Percentiles rank a stretch among this genome's conserved stretches.
These are phyloP conservation scores for Aplysina aerophoba DNA, from an alignment of 37 sponge, comb jelly and placozoan genomes.

Conservation along the genomic window DNA sequence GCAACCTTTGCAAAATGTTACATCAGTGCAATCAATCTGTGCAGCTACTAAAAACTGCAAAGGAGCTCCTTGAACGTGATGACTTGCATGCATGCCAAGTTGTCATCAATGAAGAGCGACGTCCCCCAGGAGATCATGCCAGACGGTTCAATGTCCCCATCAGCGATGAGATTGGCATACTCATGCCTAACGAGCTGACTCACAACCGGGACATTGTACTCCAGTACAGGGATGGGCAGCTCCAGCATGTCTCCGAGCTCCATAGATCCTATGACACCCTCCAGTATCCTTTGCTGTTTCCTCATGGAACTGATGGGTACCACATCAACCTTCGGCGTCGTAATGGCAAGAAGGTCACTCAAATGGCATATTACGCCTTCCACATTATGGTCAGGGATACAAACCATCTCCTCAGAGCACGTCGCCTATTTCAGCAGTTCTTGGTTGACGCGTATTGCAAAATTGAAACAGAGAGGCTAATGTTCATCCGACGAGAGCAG, in stretches of 20 bases:
- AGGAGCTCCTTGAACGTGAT: not conserved
- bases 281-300: constrained; percentile 51
- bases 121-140: constrained; percentile 36
- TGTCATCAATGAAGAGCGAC: constrained; percentile 42
- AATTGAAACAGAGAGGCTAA: constrained; percentile 64
- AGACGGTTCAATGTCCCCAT: constrained; percentile 14
- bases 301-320: constrained; percentile 46
- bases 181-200: constrained; percentile 21
- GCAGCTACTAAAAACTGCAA: not conserved
- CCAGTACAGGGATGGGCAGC: constrained; percentile 9
- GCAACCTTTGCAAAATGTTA: not conserved
- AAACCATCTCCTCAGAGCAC: not conserved
- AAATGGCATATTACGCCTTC: constrained; percentile 48
- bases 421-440: constrained; percentile 62
- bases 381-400: constrained; percentile 44
- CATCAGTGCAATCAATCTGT: not conserved
- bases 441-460: constrained; percentile 63
- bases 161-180: constrained; percentile 37
- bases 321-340: not conserved
- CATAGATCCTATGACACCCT: constrained; percentile 34
- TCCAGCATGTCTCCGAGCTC: constrained; percentile 1
- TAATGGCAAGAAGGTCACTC: constrained; percentile 47
- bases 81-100: not conserved
- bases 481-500: constrained; percentile 43
- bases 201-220: constrained; percentile 30